Evolutionary conservation across 1,140 invertebrate genomes (phyloP).

Genomic region (Caenorhabditis briggsae): DNA sequence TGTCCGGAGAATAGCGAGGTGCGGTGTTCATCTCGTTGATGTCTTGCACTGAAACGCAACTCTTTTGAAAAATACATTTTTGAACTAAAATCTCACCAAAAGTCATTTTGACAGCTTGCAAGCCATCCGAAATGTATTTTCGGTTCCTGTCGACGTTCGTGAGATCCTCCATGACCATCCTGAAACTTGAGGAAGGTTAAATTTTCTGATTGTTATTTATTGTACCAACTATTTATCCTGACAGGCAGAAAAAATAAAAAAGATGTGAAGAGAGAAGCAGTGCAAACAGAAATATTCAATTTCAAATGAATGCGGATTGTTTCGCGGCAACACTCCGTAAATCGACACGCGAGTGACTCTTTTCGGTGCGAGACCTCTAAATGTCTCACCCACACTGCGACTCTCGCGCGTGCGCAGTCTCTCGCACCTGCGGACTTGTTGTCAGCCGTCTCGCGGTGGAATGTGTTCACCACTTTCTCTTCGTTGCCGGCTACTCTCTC

Average conservation of each 20-base stretch:
- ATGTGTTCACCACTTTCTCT: not conserved
- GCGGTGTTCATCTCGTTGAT: slow-evolving; percentile 84
- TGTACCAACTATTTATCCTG: not conserved
- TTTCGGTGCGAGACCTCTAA: slow-evolving; percentile 1
- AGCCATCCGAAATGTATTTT: slow-evolving; percentile 30
- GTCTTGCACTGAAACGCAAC: slow-evolving; percentile 81
- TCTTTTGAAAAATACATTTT: not conserved
- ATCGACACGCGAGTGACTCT: not conserved
- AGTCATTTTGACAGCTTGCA: slow-evolving; percentile 46
- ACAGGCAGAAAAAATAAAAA: not conserved
- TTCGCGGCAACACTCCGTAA: slow-evolving; percentile 1
- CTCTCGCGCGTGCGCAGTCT: not conserved
- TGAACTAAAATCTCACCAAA: not conserved
- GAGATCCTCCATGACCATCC: slow-evolving; percentile 28
- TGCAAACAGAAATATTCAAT: not conserved
- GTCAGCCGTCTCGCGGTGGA: not conserved
- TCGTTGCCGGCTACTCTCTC: not conserved
- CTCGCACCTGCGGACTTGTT: not conserved
- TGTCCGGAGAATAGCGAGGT: slow-evolving; percentile 85
- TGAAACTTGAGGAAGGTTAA: not conserved
- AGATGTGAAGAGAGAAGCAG: not conserved
- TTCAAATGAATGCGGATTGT: slow-evolving; percentile 5
- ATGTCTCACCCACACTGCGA: not conserved
- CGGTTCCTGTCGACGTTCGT: slow-evolving; percentile 2
- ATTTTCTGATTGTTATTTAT: not conserved